Evolutionary conservation across 2,888 invertebrate genomes (phyloP).

Genomic region (Tinea semifulvella): DNA sequence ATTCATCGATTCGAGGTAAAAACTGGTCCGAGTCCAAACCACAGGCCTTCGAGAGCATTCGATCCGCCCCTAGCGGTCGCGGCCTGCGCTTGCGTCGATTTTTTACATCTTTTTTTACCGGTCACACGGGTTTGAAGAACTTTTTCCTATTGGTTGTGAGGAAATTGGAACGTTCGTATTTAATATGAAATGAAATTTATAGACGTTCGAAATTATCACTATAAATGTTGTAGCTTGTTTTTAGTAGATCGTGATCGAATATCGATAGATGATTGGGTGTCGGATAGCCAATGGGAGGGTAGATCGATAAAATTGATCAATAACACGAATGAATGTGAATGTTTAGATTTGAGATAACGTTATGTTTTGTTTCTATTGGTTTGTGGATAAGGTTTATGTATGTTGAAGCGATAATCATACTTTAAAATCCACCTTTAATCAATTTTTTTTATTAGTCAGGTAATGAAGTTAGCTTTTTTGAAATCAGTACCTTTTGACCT

Average conservation of each 20-base stretch:
- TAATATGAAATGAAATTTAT: slow-evolving; percentile 53
- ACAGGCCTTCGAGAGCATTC: slow-evolving; percentile 33
- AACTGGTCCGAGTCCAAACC: slow-evolving; percentile 45
- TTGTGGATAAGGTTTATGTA: too few species aligned
- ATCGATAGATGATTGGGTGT: slow-evolving; percentile 38
- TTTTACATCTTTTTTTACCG: slow-evolving; percentile 38
- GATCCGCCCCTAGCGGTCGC: slow-evolving; percentile 50
- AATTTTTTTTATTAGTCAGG: too few species aligned
- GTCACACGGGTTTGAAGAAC: slow-evolving; percentile 38
- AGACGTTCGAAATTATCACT: slow-evolving; percentile 54
- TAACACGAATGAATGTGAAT: too few species aligned
- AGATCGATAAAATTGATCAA: slow-evolving; percentile 27
- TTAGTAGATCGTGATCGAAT: slow-evolving; percentile 31
- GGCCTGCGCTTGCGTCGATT: slow-evolving; percentile 29
- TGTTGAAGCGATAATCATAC: too few species aligned
- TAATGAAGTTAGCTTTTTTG: too few species aligned
- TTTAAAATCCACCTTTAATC: too few species aligned
- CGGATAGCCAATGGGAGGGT: slow-evolving; percentile 32
- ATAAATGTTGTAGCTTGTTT: neutral
- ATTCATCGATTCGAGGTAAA: slow-evolving; percentile 24
- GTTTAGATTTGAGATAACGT: too few species aligned
- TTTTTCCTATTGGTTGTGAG: slow-evolving; percentile 60
- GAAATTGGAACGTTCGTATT: slow-evolving; percentile 48
- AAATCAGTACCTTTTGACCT: too few species aligned
- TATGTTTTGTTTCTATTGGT: too few species aligned